Evolutionary conservation across 2,113 vertebrate genomes (phyloP).

Genomic region (Indri indri): DNA sequence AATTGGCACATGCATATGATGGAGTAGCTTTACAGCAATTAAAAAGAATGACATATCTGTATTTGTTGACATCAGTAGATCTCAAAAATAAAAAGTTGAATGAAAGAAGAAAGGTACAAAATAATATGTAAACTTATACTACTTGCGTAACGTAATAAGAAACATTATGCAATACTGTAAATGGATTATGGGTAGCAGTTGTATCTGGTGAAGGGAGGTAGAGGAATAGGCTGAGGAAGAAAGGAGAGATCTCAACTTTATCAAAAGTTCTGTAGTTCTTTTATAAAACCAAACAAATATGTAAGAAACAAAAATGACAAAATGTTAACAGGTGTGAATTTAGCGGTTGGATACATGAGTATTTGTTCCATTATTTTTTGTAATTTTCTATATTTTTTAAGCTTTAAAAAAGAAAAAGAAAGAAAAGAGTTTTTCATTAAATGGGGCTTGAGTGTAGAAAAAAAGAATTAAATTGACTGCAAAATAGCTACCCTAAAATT

Average conservation of each 20-base stretch:
- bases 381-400: conserved; percentile 17
- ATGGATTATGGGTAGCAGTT: neutral
- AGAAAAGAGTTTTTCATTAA: conserved; percentile 3
- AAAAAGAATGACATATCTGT: neutral
- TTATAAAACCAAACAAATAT: neutral
- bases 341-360: neutral
- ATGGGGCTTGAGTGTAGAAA: neutral
- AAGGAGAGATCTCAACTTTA: neutral
- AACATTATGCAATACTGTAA: neutral
- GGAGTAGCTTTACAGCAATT: neutral
- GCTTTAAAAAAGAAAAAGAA: neutral
- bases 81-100: neutral
- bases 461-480: neutral
- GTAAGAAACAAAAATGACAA: conserved; percentile 46
- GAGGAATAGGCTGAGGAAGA: neutral
- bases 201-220: neutral
- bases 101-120: neutral
- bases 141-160: neutral
- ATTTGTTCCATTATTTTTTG: neutral
- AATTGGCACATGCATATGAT: neutral
- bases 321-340: neutral
- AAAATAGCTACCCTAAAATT: conserved; percentile 41
- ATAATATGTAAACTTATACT: conserved; percentile 15
- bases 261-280: neutral
- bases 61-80: neutral